These are phyloP conservation scores for Nymphalis polychloros DNA, from an alignment of 2,888 invertebrate genomes.

Conservation along the genomic window DNA sequence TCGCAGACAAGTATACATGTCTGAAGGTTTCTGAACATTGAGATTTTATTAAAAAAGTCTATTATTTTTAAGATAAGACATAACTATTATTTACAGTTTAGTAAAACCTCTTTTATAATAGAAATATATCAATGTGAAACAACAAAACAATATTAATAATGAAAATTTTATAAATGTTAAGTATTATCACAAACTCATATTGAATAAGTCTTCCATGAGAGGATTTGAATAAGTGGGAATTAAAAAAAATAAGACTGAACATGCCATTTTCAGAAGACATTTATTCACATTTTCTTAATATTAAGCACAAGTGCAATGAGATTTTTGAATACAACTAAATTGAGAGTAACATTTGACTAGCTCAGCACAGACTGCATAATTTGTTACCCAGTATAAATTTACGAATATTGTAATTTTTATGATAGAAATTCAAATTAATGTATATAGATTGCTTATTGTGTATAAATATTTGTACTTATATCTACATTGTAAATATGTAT, in stretches of 20 bases:
- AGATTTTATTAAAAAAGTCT: no score
- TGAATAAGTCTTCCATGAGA: conserved; percentile 49
- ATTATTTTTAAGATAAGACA: no score
- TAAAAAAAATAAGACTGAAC: conserved; percentile 73
- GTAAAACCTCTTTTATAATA: no score
- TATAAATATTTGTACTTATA: conserved; percentile 52
- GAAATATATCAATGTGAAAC: not conserved
- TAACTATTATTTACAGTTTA: no score
- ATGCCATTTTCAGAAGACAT: conserved; percentile 66
- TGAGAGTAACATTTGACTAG: conserved; percentile 70
- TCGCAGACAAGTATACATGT: not conserved
- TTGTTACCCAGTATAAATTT: conserved; percentile 48
- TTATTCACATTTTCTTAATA: conserved; percentile 65
- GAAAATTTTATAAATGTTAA: not conserved
- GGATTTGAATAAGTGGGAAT: conserved; percentile 17
- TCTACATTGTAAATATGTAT: conserved; percentile 59
- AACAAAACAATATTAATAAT: not conserved
- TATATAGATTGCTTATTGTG: conserved; percentile 53
- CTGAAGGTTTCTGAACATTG: no score
- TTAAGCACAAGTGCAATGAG: conserved; percentile 62
- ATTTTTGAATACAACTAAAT: conserved; percentile 49
- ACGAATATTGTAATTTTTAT: conserved; percentile 23
- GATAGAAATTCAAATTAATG: conserved; percentile 37
- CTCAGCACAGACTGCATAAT: conserved; percentile 56
- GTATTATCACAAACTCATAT: conserved; percentile 1